Percentiles rank a stretch among this genome's conserved stretches.
These are phyloP conservation scores for Peromyscus maniculatus DNA, from an alignment of 2,113 vertebrate genomes.

Conservation along the genomic window DNA sequence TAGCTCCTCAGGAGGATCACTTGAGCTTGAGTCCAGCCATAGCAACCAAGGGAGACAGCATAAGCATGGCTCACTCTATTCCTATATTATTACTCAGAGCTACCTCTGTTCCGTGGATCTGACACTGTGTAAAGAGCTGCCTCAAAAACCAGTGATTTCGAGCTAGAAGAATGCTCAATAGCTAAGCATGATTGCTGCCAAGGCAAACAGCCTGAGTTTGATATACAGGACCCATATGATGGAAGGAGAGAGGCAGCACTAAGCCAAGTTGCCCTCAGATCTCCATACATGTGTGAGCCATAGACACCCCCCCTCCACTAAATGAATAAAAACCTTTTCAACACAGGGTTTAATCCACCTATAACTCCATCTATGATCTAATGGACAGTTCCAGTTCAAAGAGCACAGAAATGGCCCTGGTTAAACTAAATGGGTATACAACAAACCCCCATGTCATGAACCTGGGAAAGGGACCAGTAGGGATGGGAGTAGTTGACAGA, in stretches of 20 bases:
- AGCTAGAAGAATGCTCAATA: too few relatives aligned
- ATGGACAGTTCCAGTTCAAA: background rate
- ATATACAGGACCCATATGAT: background rate
- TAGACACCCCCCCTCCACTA: background rate
- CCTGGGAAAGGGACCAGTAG: background rate
- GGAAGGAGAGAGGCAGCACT: background rate
- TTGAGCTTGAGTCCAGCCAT: too few relatives aligned
- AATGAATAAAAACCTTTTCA: background rate
- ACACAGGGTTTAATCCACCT: background rate
- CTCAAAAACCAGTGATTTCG: background rate
- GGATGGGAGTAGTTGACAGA: background rate
- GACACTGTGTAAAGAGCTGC: background rate
- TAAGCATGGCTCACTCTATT: background rate
- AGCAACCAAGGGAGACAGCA: background rate
- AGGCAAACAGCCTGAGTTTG: too few relatives aligned
- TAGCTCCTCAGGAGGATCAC: too few relatives aligned
- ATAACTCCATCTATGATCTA: background rate
- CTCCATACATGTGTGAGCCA: background rate
- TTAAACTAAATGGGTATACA: background rate
- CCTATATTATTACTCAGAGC: background rate
- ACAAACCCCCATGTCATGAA: background rate
- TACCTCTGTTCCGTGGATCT: background rate
- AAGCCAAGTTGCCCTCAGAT: background rate
- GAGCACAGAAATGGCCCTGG: background rate
- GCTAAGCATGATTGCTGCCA: background rate